Base-by-base conservation (phyloP, 2,888 invertebrate genomes). In the Chromoteleia sp. region DNA sequence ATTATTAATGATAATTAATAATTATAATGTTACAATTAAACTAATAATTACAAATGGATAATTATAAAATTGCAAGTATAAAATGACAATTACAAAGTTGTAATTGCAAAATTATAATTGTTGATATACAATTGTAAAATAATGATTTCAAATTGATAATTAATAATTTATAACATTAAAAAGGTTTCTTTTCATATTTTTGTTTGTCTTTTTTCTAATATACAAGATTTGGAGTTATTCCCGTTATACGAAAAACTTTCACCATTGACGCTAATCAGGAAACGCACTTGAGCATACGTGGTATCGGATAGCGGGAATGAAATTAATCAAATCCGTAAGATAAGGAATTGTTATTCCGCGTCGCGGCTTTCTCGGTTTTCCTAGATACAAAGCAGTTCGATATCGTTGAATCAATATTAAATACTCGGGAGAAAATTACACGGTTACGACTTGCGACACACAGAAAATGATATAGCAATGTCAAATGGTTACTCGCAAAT, bases 391-490 rank as follows among this genome's bases (percentile, higher is more conserved):
- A 56, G 68, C 71, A 73, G 73, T 75, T 80, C 80, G 61, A 77
- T 78, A 71, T 59, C 65, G 61, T 50, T 79, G 80, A 78, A 76
- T 71, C 68, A 65, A 73, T 75, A 81, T 75, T 70, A 71, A 81
- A 76, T 76, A 76, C 59, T 56, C 45, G 45, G 50, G 33, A 67
- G 68, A 67, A 73, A 70, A 74, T 68, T 70, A 43, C 45, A 81
- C 48, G 73, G 25, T 36, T 45, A 39, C 68, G 36, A 50, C 70
- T 36, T 68, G 76, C 68, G 17, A 61, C 21, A 39, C 63, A 56
- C 43, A 45, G 75, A 63, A 70, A 77, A 77, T 77, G 63, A 77
- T 39, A 70, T 56, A 45, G 50, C 68, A 41, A 65, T 58, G 59
- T 39, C 33, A 39, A 33, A 4, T 10, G 33, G 45, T 15, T 14